A percentile compares a stretch with the other conserved stretches of the same genome.
phyloP scores from a whole-genome alignment of 2,113 vertebrate genomes.

The Corapipo altera region DNA sequence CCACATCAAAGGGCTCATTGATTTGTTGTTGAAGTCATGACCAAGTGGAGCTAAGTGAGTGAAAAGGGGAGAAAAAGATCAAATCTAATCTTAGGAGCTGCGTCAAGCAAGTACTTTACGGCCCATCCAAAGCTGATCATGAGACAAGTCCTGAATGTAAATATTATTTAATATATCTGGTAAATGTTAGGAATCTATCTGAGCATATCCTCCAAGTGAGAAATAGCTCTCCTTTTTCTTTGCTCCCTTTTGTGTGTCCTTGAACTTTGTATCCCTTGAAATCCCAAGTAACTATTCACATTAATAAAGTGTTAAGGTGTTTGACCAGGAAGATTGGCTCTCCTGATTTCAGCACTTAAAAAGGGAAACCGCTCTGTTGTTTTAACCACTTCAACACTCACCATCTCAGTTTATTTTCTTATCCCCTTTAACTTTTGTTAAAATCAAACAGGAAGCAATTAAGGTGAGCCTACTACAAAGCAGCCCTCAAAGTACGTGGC shows the following conservation, averaged over 20 bases:
- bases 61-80: neutral
- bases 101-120: neutral
- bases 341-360: conserved; percentile 39
- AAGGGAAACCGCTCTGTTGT: conserved; percentile 26
- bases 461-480: conserved; percentile 46
- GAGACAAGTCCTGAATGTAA: neutral
- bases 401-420: conserved; percentile 40
- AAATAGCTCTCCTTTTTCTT: neutral
- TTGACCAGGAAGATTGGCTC: conserved; percentile 3
- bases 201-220: neutral
- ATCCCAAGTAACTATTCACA: neutral
- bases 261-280: conserved; percentile 11
- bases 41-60: neutral
- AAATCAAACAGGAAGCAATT: conserved; percentile 60
- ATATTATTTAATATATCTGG: neutral
- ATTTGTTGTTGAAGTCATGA: neutral
- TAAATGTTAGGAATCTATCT: neutral
- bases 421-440: conserved; percentile 32
- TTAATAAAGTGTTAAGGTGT: conserved; percentile 4
- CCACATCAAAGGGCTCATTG: neutral
- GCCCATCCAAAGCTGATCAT: neutral
- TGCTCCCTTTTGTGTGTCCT: neutral
- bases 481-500: neutral
- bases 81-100: neutral
- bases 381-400: conserved; percentile 32